phyloP scores from a whole-genome alignment of 2,113 vertebrate genomes.

The Chloebia gouldiae region DNA sequence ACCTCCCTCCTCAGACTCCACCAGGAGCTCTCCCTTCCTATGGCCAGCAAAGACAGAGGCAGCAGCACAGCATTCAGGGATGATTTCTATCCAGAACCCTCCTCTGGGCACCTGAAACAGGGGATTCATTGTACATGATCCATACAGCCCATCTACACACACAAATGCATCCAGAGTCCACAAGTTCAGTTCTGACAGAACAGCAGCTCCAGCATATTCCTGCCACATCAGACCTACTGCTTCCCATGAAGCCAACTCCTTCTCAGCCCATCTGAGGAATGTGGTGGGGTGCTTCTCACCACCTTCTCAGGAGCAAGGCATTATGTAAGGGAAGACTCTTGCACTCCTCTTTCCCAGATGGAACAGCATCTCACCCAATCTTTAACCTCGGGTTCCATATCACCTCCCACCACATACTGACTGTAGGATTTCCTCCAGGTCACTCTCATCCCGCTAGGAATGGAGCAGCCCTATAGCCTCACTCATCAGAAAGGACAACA shows the following conservation, averaged over 20 bases:
- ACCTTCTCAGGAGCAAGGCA: background rate
- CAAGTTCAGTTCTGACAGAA: background rate
- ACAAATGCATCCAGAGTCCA: background rate
- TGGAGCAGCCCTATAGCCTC: rapidly evolving
- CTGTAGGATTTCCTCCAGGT: background rate
- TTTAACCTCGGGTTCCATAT: background rate
- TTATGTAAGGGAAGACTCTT: background rate
- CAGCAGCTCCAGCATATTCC: background rate
- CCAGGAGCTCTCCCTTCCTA: background rate
- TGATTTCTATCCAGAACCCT: background rate
- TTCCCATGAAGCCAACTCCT: background rate
- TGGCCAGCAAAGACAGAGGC: rapidly evolving
- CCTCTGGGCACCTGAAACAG: rapidly evolving
- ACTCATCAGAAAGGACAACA: background rate
- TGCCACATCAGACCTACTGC: background rate
- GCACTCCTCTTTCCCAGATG: background rate
- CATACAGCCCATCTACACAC: background rate
- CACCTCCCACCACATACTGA: background rate
- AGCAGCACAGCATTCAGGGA: rapidly evolving
- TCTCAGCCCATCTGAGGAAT: background rate
- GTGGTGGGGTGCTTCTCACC: background rate
- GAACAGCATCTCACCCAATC: rapidly evolving
- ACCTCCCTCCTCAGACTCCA: background rate
- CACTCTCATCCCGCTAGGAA: background rate
- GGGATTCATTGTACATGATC: background rate